phyloP scores from a whole-genome alignment of 2,113 vertebrate species.

The Colistium nudipinnis region DNA sequence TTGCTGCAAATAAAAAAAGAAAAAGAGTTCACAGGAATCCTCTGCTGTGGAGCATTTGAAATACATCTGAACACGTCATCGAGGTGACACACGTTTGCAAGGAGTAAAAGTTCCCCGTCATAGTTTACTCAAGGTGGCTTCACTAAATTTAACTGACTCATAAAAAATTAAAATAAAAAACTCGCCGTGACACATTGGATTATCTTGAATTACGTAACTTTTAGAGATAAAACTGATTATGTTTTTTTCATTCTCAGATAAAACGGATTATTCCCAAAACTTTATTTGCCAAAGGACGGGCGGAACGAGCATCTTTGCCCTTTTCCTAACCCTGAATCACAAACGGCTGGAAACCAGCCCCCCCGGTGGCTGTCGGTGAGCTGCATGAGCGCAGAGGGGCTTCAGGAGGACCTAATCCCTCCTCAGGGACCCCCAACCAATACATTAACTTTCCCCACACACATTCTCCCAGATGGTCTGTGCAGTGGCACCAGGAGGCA shows the following conservation, averaged over 20 bases:
- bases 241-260: constrained; percentile 9
- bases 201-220: background rate
- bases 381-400: constrained; percentile 4
- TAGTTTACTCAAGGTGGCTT: constrained; percentile 50
- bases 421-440: constrained; percentile 29
- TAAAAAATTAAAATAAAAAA: constrained; percentile 7
- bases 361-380: constrained; percentile 15
- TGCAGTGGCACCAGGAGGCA: constrained; percentile 4
- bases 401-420: constrained; percentile 10
- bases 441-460: constrained; percentile 38
- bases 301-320: background rate
- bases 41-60: no score
- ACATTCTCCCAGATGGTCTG: constrained; percentile 43
- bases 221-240: background rate
- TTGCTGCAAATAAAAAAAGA: no score
- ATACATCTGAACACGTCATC: no score
- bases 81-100: constrained; percentile 8
- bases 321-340: background rate
- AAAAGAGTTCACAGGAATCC: no score
- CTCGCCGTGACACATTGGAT: background rate
- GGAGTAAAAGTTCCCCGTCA: constrained; percentile 10
- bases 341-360: constrained; percentile 14
- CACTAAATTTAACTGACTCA: constrained; percentile 44
- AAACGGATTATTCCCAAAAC: constrained; percentile 2
- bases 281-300: constrained; percentile 26